Evolutionary conservation across 2,113 vertebrate species (phyloP), one percentile per base, ranked within the genome.

Genomic region (Odontesthes bonariensis): DNA sequence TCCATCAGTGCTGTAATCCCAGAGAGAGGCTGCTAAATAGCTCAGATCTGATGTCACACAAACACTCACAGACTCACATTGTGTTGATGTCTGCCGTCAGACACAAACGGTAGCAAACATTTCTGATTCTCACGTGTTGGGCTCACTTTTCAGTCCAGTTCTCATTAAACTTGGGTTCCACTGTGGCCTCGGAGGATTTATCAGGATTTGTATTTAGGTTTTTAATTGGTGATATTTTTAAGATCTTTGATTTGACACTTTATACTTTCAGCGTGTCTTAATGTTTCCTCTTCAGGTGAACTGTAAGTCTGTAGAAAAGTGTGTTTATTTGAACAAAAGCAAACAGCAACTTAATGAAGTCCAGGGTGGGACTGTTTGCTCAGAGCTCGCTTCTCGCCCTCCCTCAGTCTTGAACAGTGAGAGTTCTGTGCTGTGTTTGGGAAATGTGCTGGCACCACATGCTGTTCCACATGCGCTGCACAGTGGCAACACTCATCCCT

Each of bases 341-440:
- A 86, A 89, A 91, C 79, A 67, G 87, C 51, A 9, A 72, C 79
- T 82, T 88, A 89, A 90, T 90, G 82, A 92, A 92, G 89, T 63
- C 68, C 84, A 86, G 92, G 91, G 91, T 66, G 84, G 88, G 82
- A 85, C 83, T 90, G 90, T 92, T 91, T 91, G 86, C 82, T 59
- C 71, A 77, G 74, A 75, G 65, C 71, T 73, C 57, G 20, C 40
- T 27, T 72, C 79, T 66, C 11, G 0, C 73, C 5, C 54, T 35
- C 68, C 44, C 69, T 82, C 65, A 1, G 40, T 16, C 8, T 6
- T 81, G 79, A 92, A 93, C 92, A 93, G 79, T 84, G 69, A 49
- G 53, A 14, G 44, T 78, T 78, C 81, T 92, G 89, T 92, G 31
- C 60, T 59, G 84, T 57, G 69, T 33, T 51, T 9, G 42, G 61